phyloP scores from a whole-genome alignment of 2,113 vertebrate species.

The Phalacrocorax aristotelis region DNA sequence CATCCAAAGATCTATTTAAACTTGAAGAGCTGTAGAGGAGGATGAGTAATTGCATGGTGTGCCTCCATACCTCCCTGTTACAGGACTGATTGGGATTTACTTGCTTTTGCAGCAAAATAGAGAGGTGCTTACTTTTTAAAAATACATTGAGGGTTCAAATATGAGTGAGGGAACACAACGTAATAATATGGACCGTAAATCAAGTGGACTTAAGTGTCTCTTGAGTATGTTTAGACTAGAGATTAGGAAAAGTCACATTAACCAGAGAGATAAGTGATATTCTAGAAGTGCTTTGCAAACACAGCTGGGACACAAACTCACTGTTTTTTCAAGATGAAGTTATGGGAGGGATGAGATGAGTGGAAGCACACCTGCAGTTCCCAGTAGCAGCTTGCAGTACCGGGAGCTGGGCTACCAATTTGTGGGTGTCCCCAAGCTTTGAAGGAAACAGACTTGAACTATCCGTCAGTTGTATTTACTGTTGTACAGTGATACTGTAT shows the following conservation, averaged over 20 bases:
- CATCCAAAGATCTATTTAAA: background rate
- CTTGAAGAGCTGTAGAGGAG: background rate
- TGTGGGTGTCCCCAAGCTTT: background rate
- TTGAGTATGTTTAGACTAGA: background rate
- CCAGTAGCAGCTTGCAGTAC: background rate
- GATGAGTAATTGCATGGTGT: background rate
- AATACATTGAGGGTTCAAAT: background rate
- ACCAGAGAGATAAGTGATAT: background rate
- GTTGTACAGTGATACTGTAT: background rate
- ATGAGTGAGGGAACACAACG: background rate
- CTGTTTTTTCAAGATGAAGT: background rate
- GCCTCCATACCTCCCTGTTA: background rate
- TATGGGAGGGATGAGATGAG: background rate
- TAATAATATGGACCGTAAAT: background rate
- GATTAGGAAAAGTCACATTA: background rate
- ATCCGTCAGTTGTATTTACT: background rate
- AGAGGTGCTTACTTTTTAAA: background rate
- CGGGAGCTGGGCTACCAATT: rapidly evolving
- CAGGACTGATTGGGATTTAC: background rate
- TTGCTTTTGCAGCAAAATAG: background rate
- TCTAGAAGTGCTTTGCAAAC: background rate
- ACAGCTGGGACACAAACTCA: background rate
- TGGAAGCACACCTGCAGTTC: background rate
- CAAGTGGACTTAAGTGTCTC: background rate
- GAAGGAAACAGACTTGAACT: background rate